phyloP scores from a whole-genome alignment of 2,797 vertebrate genomes.

The Meriones psammophilus region DNA sequence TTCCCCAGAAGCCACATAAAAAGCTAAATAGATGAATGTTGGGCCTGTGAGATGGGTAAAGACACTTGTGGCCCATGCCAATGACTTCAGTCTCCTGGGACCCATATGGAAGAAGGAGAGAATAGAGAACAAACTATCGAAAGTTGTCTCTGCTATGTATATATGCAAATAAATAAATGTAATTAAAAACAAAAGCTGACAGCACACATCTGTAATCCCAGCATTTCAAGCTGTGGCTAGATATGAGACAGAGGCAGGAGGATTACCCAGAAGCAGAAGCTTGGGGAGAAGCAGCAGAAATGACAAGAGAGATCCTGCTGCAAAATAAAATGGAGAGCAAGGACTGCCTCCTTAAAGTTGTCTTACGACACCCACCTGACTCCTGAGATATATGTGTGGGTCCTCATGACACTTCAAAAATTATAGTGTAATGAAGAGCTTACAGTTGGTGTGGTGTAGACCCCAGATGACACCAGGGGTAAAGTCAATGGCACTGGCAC shows the following conservation, averaged over 20 bases:
- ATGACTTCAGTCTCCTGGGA: background rate
- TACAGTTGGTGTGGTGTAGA: background rate
- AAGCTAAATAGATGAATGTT: background rate
- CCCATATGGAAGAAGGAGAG: background rate
- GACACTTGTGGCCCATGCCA: background rate
- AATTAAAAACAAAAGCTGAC: background rate
- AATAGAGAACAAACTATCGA: background rate
- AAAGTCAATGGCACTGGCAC: too few relatives aligned
- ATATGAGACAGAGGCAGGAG: background rate
- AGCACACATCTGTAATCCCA: background rate
- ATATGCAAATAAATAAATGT: background rate
- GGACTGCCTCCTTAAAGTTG: background rate
- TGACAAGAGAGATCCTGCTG: background rate
- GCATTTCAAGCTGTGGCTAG: background rate
- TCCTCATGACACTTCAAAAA: background rate
- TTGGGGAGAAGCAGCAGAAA: background rate
- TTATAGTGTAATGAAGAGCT: too few relatives aligned
- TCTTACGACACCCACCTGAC: background rate
- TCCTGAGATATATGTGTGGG: background rate
- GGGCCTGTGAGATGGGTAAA: background rate
- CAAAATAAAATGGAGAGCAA: background rate
- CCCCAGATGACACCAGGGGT: background rate
- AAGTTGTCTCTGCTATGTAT: background rate
- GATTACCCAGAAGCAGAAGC: background rate
- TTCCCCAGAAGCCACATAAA: background rate